A percentile compares a stretch with the other conserved stretches of the same genome.
phyloP scores from a whole-genome alignment of 2,888 invertebrate species.

The Cephus spinipes region DNA sequence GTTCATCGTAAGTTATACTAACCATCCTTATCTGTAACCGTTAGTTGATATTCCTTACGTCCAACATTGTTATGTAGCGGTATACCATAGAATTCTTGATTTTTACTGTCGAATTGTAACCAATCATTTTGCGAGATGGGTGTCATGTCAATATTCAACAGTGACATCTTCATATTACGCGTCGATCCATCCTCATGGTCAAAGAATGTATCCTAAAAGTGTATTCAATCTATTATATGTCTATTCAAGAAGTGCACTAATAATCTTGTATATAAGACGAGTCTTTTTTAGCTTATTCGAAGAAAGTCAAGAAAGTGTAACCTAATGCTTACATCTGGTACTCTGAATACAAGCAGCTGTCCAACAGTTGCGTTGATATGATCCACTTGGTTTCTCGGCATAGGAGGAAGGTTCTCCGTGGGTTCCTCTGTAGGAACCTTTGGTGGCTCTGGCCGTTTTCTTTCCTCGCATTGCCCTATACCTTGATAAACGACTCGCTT shows the following conservation, averaged over 20 bases:
- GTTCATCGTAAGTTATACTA: background rate
- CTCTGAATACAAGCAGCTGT: slow-evolving; percentile 82
- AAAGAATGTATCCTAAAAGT: slow-evolving; percentile 84
- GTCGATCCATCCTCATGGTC: slow-evolving; percentile 88
- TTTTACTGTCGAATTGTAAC: slow-evolving; percentile 90
- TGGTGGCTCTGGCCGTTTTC: slow-evolving; percentile 65
- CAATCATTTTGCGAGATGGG: slow-evolving; percentile 79
- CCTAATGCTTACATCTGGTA: slow-evolving; percentile 75
- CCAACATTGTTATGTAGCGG: slow-evolving; percentile 81
- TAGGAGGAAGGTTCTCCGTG: slow-evolving; percentile 78
- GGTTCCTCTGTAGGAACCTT: slow-evolving; percentile 70
- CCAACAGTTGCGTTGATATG: slow-evolving; percentile 86
- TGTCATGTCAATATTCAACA: slow-evolving; percentile 79
- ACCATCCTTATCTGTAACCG: slow-evolving; percentile 64
- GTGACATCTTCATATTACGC: slow-evolving; percentile 77
- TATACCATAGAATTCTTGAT: slow-evolving; percentile 90
- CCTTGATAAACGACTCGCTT: slow-evolving; percentile 76
- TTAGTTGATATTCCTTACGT: slow-evolving; percentile 81
- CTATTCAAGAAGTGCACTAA: background rate
- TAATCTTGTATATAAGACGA: background rate
- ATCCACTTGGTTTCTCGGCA: slow-evolving; percentile 87
- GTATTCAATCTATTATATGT: no score
- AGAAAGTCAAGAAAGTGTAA: background rate
- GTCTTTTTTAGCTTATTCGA: background rate
- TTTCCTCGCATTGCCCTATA: slow-evolving; percentile 76